Evolutionary conservation across 2,888 invertebrate species (phyloP).

Genomic region (Eutolmus rufibarbis): DNA sequence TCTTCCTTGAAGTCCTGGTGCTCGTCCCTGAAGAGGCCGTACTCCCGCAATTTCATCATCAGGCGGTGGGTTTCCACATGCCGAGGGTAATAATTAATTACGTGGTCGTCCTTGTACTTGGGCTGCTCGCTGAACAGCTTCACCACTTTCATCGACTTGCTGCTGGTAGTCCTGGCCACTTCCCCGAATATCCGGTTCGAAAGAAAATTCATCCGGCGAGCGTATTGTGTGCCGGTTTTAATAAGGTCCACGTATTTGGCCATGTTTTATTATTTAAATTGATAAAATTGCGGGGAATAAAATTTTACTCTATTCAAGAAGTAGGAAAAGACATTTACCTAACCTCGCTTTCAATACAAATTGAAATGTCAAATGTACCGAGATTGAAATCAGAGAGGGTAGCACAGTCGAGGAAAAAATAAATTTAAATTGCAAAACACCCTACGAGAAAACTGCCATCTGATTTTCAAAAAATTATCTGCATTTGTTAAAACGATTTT

Average conservation of each 20-base stretch:
- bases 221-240: conserved; percentile 79
- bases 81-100: conserved; percentile 86
- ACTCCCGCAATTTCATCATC: conserved; percentile 75
- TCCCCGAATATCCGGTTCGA: conserved; percentile 91
- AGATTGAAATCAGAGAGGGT: neutral
- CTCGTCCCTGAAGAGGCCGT: conserved; percentile 85
- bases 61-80: conserved; percentile 78
- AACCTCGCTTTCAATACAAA: neutral
- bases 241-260: conserved; percentile 74
- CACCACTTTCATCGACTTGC: conserved; percentile 82
- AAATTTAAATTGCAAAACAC: neutral
- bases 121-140: conserved; percentile 80
- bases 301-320: neutral
- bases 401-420: neutral
- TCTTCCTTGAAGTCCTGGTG: conserved; percentile 90
- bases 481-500: too few species aligned
- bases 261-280: conserved; percentile 60
- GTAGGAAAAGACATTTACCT: neutral
- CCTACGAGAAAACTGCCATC: neutral
- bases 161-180: conserved; percentile 77
- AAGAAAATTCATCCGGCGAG: conserved; percentile 82
- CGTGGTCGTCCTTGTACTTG: conserved; percentile 73
- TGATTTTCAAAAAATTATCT: neutral
- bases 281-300: neutral
- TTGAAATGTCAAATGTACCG: neutral